Evolutionary conservation across 2,797 vertebrate genomes (phyloP).

Genomic region (Acipenser ruthenus): DNA sequence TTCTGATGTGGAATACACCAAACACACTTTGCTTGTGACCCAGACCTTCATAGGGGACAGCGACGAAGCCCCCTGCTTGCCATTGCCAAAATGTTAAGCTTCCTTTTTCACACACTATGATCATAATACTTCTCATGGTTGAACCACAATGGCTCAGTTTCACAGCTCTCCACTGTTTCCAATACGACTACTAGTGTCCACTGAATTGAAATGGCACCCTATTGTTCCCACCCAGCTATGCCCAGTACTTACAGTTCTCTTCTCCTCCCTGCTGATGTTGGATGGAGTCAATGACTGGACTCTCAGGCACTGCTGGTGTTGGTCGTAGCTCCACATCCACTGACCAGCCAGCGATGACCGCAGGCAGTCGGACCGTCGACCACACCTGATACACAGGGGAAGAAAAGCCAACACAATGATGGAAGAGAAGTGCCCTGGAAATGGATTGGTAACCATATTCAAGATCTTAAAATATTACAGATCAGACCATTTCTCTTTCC

Average conservation of each 20-base stretch:
- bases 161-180: neutral
- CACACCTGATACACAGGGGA: slow-evolving; percentile 62
- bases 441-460: neutral
- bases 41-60: too few species aligned
- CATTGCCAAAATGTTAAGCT: too few species aligned
- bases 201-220: too few species aligned
- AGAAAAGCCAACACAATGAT: slow-evolving; percentile 7
- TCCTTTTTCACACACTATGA: too few species aligned
- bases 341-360: slow-evolving; percentile 63
- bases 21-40: too few species aligned
- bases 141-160: too few species aligned
- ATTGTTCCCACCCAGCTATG: neutral
- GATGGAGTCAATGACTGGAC: slow-evolving; percentile 71
- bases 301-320: slow-evolving; percentile 71
- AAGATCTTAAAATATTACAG: neutral
- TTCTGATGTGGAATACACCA: too few species aligned
- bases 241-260: slow-evolving; percentile 61
- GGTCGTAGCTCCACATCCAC: slow-evolving; percentile 92
- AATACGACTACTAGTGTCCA: too few species aligned
- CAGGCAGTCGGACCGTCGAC: slow-evolving; percentile 66
- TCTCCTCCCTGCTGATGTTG: slow-evolving; percentile 85
- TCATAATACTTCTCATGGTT: too few species aligned
- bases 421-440: neutral
- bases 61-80: too few species aligned
- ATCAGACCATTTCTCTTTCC: neutral